Base-by-base conservation (phyloP, 2,888 invertebrate species). In the Pimpla rufipes region DNA sequence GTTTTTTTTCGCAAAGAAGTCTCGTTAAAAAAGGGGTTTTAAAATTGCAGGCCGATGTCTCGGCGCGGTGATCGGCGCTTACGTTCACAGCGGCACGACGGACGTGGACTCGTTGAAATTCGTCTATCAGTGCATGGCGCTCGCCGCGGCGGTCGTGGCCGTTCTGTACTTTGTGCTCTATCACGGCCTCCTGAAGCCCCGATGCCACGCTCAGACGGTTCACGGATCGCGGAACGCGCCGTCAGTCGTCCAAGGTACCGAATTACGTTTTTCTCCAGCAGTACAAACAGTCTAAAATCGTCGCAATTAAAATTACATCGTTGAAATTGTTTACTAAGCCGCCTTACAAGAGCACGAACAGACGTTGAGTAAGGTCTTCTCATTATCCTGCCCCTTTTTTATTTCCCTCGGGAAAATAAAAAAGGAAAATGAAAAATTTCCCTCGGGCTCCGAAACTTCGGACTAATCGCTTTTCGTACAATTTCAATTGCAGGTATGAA, bases 151-250 rank as follows among this genome's bases (percentile, higher is more conserved):
- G 42, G 90, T 95, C 50, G 94, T 96, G 18, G 96, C 97, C 0
- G 94, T 95, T 0, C 85, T 96, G 3, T 97, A 97, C 93, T 96
- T 97, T 86, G 93, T 95, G 40, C 92, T 96, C 1, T 97, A 97
- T 92, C 97, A 97, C 91, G 94, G 96, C 89, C 94, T 96, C 89
- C 93, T 97, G 88, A 96, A 96, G 71, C 97, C 97, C 47, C 94
- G 96, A 79, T 97, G 96, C 92, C 95, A 96, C 67, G 95, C 97
- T 40, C 94, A 94, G 62, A 92, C 93, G 21, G 95, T 95, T 86
- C 94, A 96, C 35, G 95, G 95, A 35, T 95, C 96, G 13, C 94
- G 95, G 86, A 96, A 64, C 94, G 64, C 95, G 52, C 95, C 95
- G 42, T 95, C 95, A 45, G 93, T 96, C 81, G 94, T 96, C 81